These are phyloP conservation scores for Psophia crepitans DNA, from an alignment of 2,113 vertebrate genomes.

Conservation along the genomic window DNA sequence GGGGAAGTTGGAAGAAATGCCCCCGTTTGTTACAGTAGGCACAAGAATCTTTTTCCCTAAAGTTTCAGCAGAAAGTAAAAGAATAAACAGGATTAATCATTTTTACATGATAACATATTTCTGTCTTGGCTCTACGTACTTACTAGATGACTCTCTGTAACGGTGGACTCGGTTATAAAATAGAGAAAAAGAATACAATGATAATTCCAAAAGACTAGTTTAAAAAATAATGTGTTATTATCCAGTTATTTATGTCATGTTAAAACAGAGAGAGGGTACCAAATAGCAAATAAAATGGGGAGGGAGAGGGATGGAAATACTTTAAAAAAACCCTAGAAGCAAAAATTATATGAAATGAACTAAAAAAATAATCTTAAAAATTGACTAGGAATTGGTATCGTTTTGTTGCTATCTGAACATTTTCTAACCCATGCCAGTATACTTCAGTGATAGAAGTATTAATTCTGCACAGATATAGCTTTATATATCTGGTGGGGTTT, in stretches of 20 bases:
- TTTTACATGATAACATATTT: conserved; percentile 25
- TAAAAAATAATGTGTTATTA: not conserved
- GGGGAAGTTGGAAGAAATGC: conserved; percentile 38
- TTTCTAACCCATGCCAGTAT: not conserved
- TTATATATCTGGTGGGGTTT: not conserved
- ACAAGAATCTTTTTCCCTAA: not conserved
- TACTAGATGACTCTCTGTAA: not conserved
- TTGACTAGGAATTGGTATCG: not conserved
- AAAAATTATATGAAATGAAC: not conserved
- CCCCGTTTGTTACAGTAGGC: not conserved
- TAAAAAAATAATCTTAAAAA: not conserved
- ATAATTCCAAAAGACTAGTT: not conserved
- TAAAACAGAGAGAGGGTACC: not conserved
- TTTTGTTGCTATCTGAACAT: not conserved
- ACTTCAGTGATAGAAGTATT: not conserved
- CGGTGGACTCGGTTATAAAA: not conserved
- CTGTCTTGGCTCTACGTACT: not conserved
- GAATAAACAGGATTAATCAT: conserved; percentile 1
- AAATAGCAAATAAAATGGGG: not conserved
- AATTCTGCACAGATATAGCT: not conserved
- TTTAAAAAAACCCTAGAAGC: not conserved
- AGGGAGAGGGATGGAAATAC: not conserved
- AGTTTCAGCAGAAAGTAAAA: conserved; percentile 31
- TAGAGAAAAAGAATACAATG: not conserved
- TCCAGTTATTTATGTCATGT: not conserved